These are phyloP conservation scores for Peribatodes rhomboidaria DNA, from an alignment of 2,888 invertebrate species.

Conservation along the genomic window DNA sequence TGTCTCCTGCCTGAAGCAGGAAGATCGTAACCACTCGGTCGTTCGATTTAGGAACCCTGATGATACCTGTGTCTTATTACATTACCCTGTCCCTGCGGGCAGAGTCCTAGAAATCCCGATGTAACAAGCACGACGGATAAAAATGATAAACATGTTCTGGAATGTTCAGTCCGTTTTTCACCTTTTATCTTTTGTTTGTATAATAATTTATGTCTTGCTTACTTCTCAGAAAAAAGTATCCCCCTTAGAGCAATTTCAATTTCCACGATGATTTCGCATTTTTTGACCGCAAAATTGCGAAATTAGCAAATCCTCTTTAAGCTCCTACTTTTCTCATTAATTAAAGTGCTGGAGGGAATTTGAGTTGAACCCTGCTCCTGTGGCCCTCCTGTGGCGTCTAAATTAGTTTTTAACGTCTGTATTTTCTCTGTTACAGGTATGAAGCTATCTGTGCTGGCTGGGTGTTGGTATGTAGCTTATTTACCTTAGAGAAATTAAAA, in stretches of 20 bases:
- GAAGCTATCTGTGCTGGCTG: constrained; percentile 6
- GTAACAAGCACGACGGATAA: too few species aligned
- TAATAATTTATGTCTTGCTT: too few species aligned
- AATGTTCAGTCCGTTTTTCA: too few species aligned
- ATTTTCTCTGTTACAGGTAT: constrained; percentile 34
- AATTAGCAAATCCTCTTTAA: constrained; percentile 43
- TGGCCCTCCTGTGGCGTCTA: constrained; percentile 28
- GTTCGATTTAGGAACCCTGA: too few species aligned
- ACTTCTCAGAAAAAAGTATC: too few species aligned
- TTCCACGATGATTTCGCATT: constrained; percentile 27
- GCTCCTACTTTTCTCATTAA: constrained; percentile 48
- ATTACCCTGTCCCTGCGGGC: too few species aligned
- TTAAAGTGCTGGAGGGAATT: constrained; percentile 42
- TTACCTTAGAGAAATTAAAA: neutral
- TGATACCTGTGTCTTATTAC: too few species aligned
- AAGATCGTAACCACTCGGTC: too few species aligned
- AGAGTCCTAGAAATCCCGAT: too few species aligned
- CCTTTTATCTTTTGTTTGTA: too few species aligned
- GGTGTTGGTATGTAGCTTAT: constrained; percentile 22
- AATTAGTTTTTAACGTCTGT: constrained; percentile 38
- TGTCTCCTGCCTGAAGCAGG: too few species aligned
- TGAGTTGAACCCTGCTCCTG: constrained; percentile 25
- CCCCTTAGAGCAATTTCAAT: constrained; percentile 4
- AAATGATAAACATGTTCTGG: too few species aligned
- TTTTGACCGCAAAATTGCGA: constrained; percentile 41